Evolutionary conservation across 2,113 vertebrate genomes (phyloP).

Genomic region (Cyanoramphus novaezelandiae): DNA sequence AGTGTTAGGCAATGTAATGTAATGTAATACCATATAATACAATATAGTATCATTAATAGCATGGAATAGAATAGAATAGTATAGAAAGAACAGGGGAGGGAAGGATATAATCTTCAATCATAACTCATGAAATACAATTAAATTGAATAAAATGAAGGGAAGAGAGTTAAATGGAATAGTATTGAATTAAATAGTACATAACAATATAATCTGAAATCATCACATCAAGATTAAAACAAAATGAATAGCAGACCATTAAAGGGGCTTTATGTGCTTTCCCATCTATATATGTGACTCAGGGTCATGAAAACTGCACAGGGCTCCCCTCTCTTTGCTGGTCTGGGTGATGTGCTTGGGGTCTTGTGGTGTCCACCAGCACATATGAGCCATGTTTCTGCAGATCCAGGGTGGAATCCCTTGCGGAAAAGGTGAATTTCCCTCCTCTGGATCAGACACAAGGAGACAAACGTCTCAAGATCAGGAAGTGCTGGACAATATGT

Average conservation of each 20-base stretch:
- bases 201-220: neutral
- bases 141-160: neutral
- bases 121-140: neutral
- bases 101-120: neutral
- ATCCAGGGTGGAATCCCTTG: neutral
- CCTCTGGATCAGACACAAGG: neutral
- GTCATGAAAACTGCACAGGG: neutral
- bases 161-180: neutral
- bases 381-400: neutral
- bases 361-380: accelerated
- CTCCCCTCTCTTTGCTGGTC: neutral
- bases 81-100: neutral
- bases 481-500: neutral
- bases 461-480: neutral
- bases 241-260: neutral
- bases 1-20: neutral
- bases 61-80: neutral
- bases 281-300: too few species aligned
- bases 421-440: neutral
- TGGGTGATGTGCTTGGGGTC: too few species aligned
- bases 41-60: too few species aligned
- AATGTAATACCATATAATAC: neutral
- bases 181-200: neutral
- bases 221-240: neutral
- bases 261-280: neutral